A percentile compares a stretch with the other conserved stretches of the same genome.
Evolutionary conservation across 2,797 vertebrate species (phyloP).

Genomic region (Coracias cyanogaster): DNA sequence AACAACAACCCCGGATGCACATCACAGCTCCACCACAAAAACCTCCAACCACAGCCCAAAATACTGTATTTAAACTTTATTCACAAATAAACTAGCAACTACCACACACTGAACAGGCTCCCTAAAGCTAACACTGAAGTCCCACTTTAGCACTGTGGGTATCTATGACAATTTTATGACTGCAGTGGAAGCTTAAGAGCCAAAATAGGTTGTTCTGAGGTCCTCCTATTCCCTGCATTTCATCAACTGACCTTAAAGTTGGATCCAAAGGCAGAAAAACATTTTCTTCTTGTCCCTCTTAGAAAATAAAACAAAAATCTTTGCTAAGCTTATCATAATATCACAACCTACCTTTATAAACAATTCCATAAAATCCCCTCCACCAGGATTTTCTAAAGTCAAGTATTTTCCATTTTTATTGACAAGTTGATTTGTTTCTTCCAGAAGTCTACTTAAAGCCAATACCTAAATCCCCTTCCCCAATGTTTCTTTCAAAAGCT

Average conservation of each 20-base stretch:
- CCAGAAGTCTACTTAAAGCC: neutral
- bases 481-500: neutral
- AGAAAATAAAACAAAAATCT: neutral
- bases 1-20: neutral
- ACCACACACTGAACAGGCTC: neutral
- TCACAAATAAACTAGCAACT: neutral
- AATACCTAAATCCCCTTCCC: neutral
- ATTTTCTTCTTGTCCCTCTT: neutral
- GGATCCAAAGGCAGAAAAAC: neutral
- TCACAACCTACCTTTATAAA: neutral
- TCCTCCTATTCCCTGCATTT: neutral
- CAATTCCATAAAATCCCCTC: neutral
- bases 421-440: neutral
- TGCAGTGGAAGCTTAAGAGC: neutral
- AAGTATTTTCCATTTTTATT: neutral
- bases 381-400: neutral
- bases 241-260: neutral
- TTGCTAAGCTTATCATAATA: neutral
- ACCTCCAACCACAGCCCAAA: neutral
- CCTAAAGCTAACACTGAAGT: neutral
- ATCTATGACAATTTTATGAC: neutral
- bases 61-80: neutral
- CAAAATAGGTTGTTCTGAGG: rapidly evolving
- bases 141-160: neutral
- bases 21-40: neutral